These are phyloP conservation scores for Cerceris ruficornis DNA, from an alignment of 2,888 invertebrate species.

Conservation along the genomic window DNA sequence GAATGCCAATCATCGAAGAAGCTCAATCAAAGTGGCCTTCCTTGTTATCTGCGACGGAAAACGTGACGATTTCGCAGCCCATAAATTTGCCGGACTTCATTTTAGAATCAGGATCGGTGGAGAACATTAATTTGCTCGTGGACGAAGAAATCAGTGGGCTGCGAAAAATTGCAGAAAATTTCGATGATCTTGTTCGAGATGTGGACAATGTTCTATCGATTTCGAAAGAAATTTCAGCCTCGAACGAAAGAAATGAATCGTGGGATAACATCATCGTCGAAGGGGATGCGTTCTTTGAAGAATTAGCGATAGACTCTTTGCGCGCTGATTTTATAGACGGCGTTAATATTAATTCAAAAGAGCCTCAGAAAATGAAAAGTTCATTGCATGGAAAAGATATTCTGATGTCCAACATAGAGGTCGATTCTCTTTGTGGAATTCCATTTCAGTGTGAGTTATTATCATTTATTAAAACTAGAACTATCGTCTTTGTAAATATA, in stretches of 20 bases:
- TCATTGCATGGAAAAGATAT: conserved; percentile 59
- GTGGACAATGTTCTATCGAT: conserved; percentile 10
- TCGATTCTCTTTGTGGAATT: conserved; percentile 73
- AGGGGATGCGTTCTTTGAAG: conserved; percentile 60
- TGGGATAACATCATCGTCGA: conserved; percentile 55
- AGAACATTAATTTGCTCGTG: conserved; percentile 33
- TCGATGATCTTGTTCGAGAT: conserved; percentile 35
- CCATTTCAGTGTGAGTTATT: conserved; percentile 64
- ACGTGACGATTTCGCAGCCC: conserved; percentile 44
- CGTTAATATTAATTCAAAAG: conserved; percentile 38
- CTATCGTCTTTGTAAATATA: too few species aligned
- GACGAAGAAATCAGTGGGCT: conserved; percentile 37
- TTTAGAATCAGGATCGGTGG: conserved; percentile 53
- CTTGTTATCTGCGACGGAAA: conserved; percentile 52
- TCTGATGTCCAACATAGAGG: conserved; percentile 61
- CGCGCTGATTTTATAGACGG: conserved; percentile 62
- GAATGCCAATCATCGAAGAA: conserved; percentile 61
- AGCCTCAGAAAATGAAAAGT: conserved; percentile 45
- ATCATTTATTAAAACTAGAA: too few species aligned
- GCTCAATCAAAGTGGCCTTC: conserved; percentile 59
- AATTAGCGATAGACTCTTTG: conserved; percentile 65
- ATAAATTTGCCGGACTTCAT: conserved; percentile 56
- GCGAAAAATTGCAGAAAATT: conserved; percentile 27
- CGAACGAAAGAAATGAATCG: conserved; percentile 32
- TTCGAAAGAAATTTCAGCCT: conserved; percentile 12